Conservation (phyloP, 2,113 vertebrate species). For the Psammodynastes pulverulentus region DNA sequence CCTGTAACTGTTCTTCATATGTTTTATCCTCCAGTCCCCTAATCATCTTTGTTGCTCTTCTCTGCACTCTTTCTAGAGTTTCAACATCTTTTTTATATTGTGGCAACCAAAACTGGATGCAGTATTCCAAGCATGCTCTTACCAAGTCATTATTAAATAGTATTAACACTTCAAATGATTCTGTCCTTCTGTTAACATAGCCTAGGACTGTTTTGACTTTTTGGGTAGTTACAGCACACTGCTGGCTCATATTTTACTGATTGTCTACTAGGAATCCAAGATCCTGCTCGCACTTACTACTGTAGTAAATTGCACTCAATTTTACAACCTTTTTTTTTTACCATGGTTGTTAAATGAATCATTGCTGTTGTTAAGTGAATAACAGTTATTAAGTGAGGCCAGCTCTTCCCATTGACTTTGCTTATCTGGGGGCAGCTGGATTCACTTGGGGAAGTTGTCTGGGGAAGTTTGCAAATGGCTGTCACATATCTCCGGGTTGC, state of each 20-base stretch:
- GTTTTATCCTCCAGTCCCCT: too few relatives aligned
- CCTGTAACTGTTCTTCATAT: too few relatives aligned
- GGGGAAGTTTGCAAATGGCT: background rate
- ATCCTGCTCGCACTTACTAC: background rate
- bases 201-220: background rate
- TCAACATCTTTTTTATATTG: too few relatives aligned
- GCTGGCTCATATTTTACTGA: background rate
- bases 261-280: background rate
- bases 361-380: background rate
- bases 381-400: background rate
- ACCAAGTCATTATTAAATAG: background rate
- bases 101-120: too few relatives aligned
- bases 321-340: background rate
- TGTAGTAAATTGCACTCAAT: background rate
- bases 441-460: background rate
- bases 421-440: background rate
- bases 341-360: background rate
- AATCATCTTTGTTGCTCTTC: too few relatives aligned
- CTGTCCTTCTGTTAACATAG: background rate
- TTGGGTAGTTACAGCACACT: background rate
- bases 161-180: background rate
- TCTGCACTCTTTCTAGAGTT: too few relatives aligned
- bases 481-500: background rate
- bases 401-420: background rate
- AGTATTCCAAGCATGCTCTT: too few relatives aligned